Base-by-base conservation (phyloP, 92 coral and sea anemone species). In the Phenganax marumi region DNA sequence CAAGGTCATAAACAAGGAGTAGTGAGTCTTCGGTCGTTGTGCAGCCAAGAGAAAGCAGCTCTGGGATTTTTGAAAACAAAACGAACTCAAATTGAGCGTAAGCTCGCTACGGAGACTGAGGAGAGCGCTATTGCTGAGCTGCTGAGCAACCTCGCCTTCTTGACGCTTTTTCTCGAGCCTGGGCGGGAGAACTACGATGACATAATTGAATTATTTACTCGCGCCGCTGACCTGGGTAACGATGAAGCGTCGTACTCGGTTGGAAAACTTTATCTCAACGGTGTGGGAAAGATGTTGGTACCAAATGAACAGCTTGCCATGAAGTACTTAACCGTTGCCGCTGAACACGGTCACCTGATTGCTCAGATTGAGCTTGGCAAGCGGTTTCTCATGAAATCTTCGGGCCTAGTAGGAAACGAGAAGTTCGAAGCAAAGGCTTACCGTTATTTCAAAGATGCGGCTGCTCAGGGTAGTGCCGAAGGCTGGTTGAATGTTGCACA, bases 401-500 rank as follows among this genome's bases (percentile, higher is more conserved):
- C 65, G 24, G 73, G 72, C 9, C 83, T 58, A 16, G 83, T 78
- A 1, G 83, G 83, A 13, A 78, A 78, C 46, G 83, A 78, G 83
- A 78, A 78, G 26, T 78, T 61, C 16, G 83, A 78, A 25, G 83
- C 72, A 58, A 78, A 78, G 68, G 83, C 83, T 12, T 78, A 78
- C 49, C 83, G 83, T 7, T 78, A 61, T 19, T 78, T 78, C 21
- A 63, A 78, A 68, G 71, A 78, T 24, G 83, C 83, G 21, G 83
- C 83, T 78, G 83, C 61, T 72, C 66, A 78, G 16, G 83, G 83
- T 26, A 78, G 83, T 19, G 83, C 83, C 0, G 83, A 78, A 50
- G 83, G 83, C 83, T 78, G 83, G 83, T 72, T 78, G 46, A 78
- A 78, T 13, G 47, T 78, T 48, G 83, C 83, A 18, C 83, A 78